Percentiles rank a stretch among this genome's conserved stretches.
Evolutionary conservation across 2,888 invertebrate genomes (phyloP).

Genomic region (Drosophila diplacantha): DNA sequence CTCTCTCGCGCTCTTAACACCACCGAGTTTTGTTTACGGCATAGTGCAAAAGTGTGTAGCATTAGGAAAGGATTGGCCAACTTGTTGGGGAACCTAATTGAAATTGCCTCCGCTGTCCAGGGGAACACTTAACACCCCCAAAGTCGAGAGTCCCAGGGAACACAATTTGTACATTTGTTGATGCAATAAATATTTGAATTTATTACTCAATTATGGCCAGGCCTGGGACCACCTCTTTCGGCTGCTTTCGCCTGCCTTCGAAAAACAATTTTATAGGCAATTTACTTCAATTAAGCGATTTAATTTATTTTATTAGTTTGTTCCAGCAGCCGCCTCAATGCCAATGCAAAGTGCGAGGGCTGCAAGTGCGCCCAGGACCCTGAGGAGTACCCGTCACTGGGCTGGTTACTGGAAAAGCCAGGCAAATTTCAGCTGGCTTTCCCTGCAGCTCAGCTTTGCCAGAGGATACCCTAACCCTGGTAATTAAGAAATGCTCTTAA

Average conservation of each 20-base stretch:
- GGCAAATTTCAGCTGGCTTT: neutral
- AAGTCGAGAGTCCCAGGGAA: neutral
- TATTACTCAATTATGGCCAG: constrained; percentile 52
- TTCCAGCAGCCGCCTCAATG: constrained; percentile 6
- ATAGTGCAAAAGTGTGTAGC: constrained; percentile 61
- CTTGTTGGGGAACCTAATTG: constrained; percentile 50
- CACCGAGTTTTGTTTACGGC: constrained; percentile 10
- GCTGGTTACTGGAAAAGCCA: neutral
- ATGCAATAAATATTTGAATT: constrained; percentile 61
- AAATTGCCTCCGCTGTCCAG: constrained; percentile 26
- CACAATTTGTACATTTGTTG: constrained; percentile 47
- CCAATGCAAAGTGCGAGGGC: constrained; percentile 43
- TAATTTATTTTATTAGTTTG: constrained; percentile 68
- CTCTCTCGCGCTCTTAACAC: neutral
- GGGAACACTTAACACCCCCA: constrained; percentile 32
- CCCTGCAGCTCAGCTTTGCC: neutral
- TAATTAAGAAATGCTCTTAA: neutral
- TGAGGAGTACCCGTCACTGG: constrained; percentile 9
- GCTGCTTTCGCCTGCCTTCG: constrained; percentile 22
- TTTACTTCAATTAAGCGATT: constrained; percentile 68
- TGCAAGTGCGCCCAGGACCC: constrained; percentile 23
- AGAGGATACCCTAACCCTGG: neutral
- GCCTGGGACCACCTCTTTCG: constrained; percentile 1
- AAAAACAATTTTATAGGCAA: constrained; percentile 53
- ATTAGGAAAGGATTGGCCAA: constrained; percentile 30